phyloP scores from a whole-genome alignment of 2,888 invertebrate genomes.

The Automeris io region DNA sequence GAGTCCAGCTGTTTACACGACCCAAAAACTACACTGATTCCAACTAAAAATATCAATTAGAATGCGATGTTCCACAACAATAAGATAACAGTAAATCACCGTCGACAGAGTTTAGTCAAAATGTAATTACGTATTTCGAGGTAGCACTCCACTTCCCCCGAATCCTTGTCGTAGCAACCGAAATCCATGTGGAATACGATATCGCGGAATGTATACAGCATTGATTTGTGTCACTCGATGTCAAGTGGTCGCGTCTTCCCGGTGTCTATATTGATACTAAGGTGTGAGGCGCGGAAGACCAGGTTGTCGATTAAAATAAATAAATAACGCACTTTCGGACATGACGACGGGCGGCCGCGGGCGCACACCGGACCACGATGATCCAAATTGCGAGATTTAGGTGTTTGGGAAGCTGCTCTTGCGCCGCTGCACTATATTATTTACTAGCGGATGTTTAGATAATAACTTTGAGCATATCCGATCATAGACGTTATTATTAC shows the following conservation, averaged over 20 bases:
- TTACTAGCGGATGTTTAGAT: slow-evolving; percentile 62
- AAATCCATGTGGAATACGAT: slow-evolving; percentile 73
- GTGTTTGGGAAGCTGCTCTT: slow-evolving; percentile 40
- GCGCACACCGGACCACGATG: slow-evolving; percentile 49
- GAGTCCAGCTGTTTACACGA: slow-evolving; percentile 69
- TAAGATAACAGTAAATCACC: slow-evolving; percentile 54
- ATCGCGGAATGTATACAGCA: slow-evolving; percentile 41
- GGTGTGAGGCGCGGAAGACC: slow-evolving; percentile 48
- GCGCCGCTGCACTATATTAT: slow-evolving; percentile 35
- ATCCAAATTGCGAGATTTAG: slow-evolving; percentile 57
- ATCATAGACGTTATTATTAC: slow-evolving; percentile 25
- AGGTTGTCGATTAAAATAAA: slow-evolving; percentile 59
- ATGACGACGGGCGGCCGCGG: slow-evolving; percentile 53
- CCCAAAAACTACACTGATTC: slow-evolving; percentile 69
- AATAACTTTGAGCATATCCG: slow-evolving; percentile 43
- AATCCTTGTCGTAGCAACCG: slow-evolving; percentile 80
- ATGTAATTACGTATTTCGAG: slow-evolving; percentile 81
- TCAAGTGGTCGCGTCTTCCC: slow-evolving; percentile 57
- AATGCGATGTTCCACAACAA: slow-evolving; percentile 64
- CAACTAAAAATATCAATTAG: slow-evolving; percentile 76
- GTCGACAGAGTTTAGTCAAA: slow-evolving; percentile 55
- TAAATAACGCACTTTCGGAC: slow-evolving; percentile 71
- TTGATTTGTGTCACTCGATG: slow-evolving; percentile 44
- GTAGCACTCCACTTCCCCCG: slow-evolving; percentile 83
- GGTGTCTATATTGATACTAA: slow-evolving; percentile 64